phyloP scores from a whole-genome alignment of 2,113 vertebrate species.

The Bubo bubo region DNA sequence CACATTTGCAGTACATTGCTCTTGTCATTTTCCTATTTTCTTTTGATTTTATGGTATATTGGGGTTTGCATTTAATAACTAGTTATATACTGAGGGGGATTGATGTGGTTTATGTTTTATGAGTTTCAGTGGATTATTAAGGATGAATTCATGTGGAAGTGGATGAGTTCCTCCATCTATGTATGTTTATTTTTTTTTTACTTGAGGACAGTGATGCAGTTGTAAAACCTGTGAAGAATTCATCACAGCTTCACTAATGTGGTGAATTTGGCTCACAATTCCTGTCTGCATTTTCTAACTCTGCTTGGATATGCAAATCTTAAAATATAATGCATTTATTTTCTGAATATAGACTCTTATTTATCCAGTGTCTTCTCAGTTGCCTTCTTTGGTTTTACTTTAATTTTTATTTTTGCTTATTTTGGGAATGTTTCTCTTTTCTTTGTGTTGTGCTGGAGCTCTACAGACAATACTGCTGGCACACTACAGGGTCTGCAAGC shows the following conservation, averaged over 20 bases:
- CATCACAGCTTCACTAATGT: neutral
- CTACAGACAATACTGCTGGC: neutral
- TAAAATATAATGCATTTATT: neutral
- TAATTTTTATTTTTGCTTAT: neutral
- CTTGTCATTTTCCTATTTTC: conserved; percentile 49
- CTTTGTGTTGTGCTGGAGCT: neutral
- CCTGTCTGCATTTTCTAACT: neutral
- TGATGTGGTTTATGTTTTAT: conserved; percentile 59
- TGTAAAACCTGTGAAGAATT: conserved; percentile 15
- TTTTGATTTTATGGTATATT: conserved; percentile 54
- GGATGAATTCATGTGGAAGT: conserved; percentile 14
- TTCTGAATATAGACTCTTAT: neutral
- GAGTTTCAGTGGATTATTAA: conserved; percentile 62
- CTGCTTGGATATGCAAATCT: neutral
- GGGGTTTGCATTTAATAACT: conserved; percentile 55
- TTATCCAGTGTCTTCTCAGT: neutral
- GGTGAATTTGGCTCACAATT: neutral
- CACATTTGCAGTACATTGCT: conserved; percentile 43
- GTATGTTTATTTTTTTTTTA: neutral
- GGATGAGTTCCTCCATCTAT: neutral
- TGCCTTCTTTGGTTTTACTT: neutral
- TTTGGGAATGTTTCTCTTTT: neutral
- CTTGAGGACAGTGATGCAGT: neutral
- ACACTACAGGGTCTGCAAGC: neutral
- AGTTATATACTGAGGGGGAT: conserved; percentile 22